Percentiles rank a stretch among this genome's conserved stretches.
Evolutionary conservation across 2,113 vertebrate genomes (phyloP).

Genomic region (human (Homo sapiens)): DNA sequence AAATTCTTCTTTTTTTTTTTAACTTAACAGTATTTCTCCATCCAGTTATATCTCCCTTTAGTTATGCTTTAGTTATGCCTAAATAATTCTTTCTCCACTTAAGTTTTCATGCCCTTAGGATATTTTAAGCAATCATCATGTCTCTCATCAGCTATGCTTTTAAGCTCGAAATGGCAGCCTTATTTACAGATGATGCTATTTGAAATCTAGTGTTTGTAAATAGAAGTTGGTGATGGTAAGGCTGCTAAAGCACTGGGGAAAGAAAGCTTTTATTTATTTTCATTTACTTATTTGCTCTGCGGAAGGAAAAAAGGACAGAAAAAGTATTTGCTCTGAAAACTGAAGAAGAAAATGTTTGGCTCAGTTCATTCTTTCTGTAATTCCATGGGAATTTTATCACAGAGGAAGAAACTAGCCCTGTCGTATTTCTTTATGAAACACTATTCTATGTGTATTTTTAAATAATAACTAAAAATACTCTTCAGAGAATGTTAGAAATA

Average conservation of each 20-base stretch:
- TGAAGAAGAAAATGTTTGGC: not conserved
- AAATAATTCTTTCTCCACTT: slow-evolving; percentile 76
- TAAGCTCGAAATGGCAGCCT: slow-evolving; percentile 71
- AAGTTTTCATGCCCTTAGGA: slow-evolving; percentile 69
- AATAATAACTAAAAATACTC: not conserved
- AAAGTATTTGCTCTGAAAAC: slow-evolving; percentile 47
- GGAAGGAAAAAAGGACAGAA: slow-evolving; percentile 23
- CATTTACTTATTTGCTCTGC: not conserved
- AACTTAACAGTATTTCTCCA: slow-evolving; percentile 62
- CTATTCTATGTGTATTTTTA: not conserved
- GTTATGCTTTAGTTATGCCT: slow-evolving; percentile 76
- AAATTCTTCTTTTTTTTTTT: slow-evolving; percentile 65
- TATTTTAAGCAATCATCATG: slow-evolving; percentile 72
- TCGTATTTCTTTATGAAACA: not conserved
- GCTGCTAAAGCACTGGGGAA: not conserved
- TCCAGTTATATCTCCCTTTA: slow-evolving; percentile 70
- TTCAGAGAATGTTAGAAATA: not conserved
- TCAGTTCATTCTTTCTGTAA: not conserved
- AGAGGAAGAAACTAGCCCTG: not conserved
- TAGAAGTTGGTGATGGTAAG: slow-evolving; percentile 59
- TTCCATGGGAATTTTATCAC: slow-evolving; percentile 16
- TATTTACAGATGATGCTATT: slow-evolving; percentile 67
- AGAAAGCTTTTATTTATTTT: not conserved
- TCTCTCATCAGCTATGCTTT: slow-evolving; percentile 69
- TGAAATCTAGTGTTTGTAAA: slow-evolving; percentile 75